Evolutionary conservation across 1,140 invertebrate genomes (phyloP).

Genomic region (Tetraneura akinire): DNA sequence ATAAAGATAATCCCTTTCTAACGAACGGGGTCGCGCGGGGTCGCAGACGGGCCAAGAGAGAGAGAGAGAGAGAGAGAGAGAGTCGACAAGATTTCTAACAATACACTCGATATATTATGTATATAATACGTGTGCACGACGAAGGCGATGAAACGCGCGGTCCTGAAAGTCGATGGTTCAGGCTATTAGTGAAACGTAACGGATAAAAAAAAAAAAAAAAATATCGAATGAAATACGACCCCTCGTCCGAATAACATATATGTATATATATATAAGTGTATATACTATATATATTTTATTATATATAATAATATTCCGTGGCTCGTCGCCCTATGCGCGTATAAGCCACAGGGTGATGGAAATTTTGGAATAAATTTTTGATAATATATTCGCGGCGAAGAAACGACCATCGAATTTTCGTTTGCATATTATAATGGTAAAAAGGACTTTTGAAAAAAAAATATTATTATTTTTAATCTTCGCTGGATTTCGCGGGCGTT

Average conservation of each 20-base stretch:
- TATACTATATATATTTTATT: neutral
- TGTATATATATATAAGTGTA: neutral
- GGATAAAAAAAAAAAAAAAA: conserved; percentile 16
- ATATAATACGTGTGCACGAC: neutral
- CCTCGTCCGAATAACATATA: neutral
- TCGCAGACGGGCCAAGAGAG: neutral
- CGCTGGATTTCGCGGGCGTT: too few species aligned
- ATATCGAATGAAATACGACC: conserved; percentile 18
- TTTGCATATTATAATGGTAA: too few species aligned
- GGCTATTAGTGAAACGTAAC: conserved; percentile 35
- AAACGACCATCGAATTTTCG: too few species aligned
- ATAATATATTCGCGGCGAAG: too few species aligned
- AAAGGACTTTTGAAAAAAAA: too few species aligned
- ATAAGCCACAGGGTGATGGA: too few species aligned
- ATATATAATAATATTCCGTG: neutral
- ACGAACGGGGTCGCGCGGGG: neutral
- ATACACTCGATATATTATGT: too few species aligned
- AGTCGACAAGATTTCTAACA: conserved; percentile 17
- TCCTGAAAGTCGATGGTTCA: conserved; percentile 24
- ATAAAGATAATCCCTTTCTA: conserved; percentile 25
- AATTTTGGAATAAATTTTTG: too few species aligned
- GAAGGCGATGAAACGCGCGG: neutral
- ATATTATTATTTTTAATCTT: too few species aligned
- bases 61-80: too few species aligned
- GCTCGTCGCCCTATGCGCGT: neutral